Evolutionary conservation across 2,888 invertebrate species (phyloP), one percentile per base, ranked within the genome.

Genomic region (Drosophila phalerata): DNA sequence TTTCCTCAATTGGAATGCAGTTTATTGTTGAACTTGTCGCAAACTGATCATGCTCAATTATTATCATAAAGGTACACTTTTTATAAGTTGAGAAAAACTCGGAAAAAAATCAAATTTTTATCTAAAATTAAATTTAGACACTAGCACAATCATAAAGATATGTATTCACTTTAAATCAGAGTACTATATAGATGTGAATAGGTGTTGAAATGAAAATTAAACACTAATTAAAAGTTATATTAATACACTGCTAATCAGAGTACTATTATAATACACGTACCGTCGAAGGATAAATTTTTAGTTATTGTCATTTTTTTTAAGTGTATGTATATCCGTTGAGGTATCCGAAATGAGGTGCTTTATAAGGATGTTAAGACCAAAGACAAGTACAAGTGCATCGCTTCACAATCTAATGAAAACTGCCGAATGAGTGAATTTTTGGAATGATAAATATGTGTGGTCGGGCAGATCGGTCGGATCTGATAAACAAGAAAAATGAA

Each of bases 401-500:
- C 68, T 73, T 53, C 67, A 69, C 90, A 73, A 81, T 79, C 81
- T 77, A 74, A 86, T 76, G 86, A 89, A 86, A 89, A 86, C 86
- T 86, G 84, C 66, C 73, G 68, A 79, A 82, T 77, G 68, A 53
- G 38, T 51, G 57, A 75, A 73, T 80, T 83, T 82, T 83, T 74
- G 73, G 60, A 70, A 86, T 69, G 90, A 85, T 88, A 89, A 89
- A 80, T 85, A 90, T 72, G 73, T 69, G 56, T 52, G 60, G 51
- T 48, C 53, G 66, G 45, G 22, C 68, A 77, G 77, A 83, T 83
- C 77, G 77, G 34, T 51, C 19, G 13, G 53, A 69, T 80, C 75
- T 80, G 85, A 85, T 88, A 89, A 85, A 88, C 66, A 85, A 70
- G 77, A 71, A 79, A 89, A 84, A 90, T 90, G 71, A 76, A 71